Evolutionary conservation across 2,888 invertebrate species (phyloP).

Genomic region (Drosophila pseudotakahashii): DNA sequence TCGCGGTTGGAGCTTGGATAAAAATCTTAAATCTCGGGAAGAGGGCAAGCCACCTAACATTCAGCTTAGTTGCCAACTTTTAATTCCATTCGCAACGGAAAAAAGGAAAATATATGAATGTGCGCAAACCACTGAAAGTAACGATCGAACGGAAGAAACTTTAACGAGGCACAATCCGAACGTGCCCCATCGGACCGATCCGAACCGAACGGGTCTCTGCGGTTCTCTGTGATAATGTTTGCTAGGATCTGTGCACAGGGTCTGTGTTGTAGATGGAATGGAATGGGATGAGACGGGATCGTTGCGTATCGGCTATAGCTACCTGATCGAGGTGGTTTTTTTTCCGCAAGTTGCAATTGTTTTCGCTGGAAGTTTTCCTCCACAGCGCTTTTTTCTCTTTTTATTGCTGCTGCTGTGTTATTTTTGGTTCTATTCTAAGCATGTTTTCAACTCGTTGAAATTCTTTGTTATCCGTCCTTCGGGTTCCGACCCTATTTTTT

Average conservation of each 20-base stretch:
- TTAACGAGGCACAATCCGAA: constrained; percentile 25
- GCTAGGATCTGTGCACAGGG: constrained; percentile 14
- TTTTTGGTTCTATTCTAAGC: constrained; percentile 70
- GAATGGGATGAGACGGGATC: not conserved
- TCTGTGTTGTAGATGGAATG: not conserved
- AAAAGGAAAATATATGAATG: constrained; percentile 44
- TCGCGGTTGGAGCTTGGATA: constrained; percentile 17
- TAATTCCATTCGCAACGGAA: constrained; percentile 34
- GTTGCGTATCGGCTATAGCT: constrained; percentile 15
- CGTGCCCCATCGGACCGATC: constrained; percentile 21
- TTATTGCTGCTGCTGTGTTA: constrained; percentile 31
- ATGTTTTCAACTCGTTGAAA: constrained; percentile 62
- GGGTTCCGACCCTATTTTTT: constrained; percentile 24
- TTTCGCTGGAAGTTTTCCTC: constrained; percentile 26
- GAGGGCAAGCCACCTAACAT: constrained; percentile 50
- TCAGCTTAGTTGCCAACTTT: constrained; percentile 75
- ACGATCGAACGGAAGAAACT: constrained; percentile 66
- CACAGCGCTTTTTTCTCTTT: constrained; percentile 29
- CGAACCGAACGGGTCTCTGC: constrained; percentile 1
- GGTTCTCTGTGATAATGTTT: constrained; percentile 14
- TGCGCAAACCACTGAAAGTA: constrained; percentile 76
- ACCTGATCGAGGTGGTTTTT: constrained; percentile 52
- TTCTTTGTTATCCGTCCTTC: constrained; percentile 70
- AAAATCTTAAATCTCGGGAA: constrained; percentile 12
- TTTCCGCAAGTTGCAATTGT: constrained; percentile 57